phyloP scores from a whole-genome alignment of 2,888 invertebrate genomes.

The Drosophila fungiperda region DNA sequence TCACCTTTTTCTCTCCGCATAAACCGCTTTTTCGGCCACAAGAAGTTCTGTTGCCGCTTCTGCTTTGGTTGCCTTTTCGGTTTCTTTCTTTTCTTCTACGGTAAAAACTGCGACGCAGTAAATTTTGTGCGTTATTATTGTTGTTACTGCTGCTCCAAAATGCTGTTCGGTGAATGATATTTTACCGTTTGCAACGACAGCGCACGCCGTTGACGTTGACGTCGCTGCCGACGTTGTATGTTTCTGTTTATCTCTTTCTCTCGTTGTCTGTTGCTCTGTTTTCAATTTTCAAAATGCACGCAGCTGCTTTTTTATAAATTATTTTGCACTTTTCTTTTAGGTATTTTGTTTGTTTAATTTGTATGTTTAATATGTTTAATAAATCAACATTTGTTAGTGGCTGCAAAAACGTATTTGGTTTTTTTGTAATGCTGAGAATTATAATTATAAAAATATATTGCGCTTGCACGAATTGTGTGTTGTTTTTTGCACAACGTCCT shows the following conservation, averaged over 20 bases:
- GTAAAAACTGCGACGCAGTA: constrained; percentile 76
- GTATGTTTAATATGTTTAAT: constrained; percentile 19
- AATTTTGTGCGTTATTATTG: constrained; percentile 36
- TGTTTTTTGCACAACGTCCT: constrained; percentile 62
- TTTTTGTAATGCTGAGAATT: constrained; percentile 21
- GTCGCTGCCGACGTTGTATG: constrained; percentile 39
- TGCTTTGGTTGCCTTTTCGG: constrained; percentile 19
- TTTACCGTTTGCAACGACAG: constrained; percentile 39
- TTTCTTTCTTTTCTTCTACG: constrained; percentile 52
- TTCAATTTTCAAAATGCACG: constrained; percentile 36
- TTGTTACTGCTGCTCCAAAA: constrained; percentile 20
- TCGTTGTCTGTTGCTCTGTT: constrained; percentile 11
- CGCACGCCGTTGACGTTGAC: constrained; percentile 46
- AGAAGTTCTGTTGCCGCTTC: constrained; percentile 35
- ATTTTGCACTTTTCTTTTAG: constrained; percentile 11
- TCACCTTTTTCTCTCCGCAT: constrained; percentile 66
- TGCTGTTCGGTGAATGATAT: constrained; percentile 39
- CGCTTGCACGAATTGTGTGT: constrained; percentile 5
- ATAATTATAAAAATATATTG: constrained; percentile 10
- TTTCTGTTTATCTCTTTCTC: constrained; percentile 3
- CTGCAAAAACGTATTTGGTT: constrained; percentile 15
- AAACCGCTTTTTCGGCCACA: constrained; percentile 45
- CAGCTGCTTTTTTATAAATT: constrained; percentile 15
- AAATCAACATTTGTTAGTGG: constrained; percentile 30
- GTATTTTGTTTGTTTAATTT: constrained; percentile 5